Base-by-base conservation (phyloP, 2,888 invertebrate species). In the Smittia sp. region DNA sequence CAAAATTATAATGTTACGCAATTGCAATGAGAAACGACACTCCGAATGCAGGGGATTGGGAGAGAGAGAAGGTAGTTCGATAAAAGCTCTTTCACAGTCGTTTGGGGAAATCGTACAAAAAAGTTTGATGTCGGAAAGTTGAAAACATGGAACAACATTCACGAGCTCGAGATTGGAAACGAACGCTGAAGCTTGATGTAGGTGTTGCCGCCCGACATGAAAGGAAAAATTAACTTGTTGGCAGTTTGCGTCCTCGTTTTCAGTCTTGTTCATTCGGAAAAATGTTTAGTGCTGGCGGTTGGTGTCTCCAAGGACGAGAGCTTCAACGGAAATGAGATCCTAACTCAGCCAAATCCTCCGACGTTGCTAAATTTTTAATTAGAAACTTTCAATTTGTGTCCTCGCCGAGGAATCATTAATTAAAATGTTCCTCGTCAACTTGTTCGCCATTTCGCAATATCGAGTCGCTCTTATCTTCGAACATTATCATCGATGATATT, bases 401-500 rank as follows among this genome's bases (percentile, higher is more conserved):
- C 22, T 22, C 7, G 7, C 58, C 18, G n/a, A 18, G 6, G 18
- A 22, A 58, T 22, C 58, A 58, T 58, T 58, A 58, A 22, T 58
- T 58, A 58, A 58, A 58, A 46, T 18, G 22, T 58, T 58, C 58
- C 3, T 58, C 18, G 58, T 58, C 7, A 58, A 58, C 18, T 22
- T 58, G 3, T 58, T 58, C 3, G 18, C 58, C 2, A 6, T 3
- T 1, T 58, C 20, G 58, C 58, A 58, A 20, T 58, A 22, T 58
- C 58, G 58, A 22, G 2, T 46, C 15, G 58, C 22, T 18, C 58
- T 58, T 58, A 58, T 58, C 58, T 4, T 3, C 58, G 58, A 58
- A 58, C 58, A 58, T 58, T 58, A 58, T n/a, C 58, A 22, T 58
- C 58, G 22, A 58, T 58, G 58, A 58, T 20, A 22, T 58, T 58